These are phyloP conservation scores for Festucalex cinctus DNA, from an alignment of 2,113 vertebrate species.

Conservation along the genomic window DNA sequence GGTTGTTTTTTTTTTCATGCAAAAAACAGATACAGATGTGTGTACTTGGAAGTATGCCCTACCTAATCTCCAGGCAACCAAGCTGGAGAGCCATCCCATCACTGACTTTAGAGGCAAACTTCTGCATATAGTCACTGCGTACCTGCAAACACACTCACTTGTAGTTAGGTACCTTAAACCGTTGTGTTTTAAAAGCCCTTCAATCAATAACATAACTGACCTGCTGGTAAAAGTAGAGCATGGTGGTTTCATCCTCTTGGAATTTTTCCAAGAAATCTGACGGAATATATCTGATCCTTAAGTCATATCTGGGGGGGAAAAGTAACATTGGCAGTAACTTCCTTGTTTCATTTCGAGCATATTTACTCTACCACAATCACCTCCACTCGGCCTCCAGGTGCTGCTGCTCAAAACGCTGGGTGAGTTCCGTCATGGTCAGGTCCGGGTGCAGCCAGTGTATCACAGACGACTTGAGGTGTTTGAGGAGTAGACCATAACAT, in stretches of 20 bases:
- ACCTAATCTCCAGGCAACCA: conserved; percentile 93
- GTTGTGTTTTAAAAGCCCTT: not conserved
- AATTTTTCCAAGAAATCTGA: conserved; percentile 82
- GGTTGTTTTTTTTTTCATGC: not conserved
- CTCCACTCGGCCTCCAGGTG: conserved; percentile 95
- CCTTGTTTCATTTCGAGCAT: not conserved
- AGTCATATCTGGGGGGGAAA: conserved; percentile 84
- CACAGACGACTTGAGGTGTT: conserved; percentile 89
- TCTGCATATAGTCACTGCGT: conserved; percentile 88
- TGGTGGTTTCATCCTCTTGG: conserved; percentile 83
- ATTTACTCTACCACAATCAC: conserved; percentile 53
- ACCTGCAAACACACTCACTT: conserved; percentile 67
- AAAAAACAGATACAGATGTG: not conserved
- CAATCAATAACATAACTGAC: conserved; percentile 51
- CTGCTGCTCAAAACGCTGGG: conserved; percentile 84
- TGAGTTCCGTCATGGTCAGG: conserved; percentile 81
- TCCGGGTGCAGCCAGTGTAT: conserved; percentile 88
- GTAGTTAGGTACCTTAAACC: not conserved
- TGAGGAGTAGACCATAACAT: conserved; percentile 88
- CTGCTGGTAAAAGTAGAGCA: conserved; percentile 94
- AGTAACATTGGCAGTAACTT: not conserved
- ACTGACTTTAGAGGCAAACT: conserved; percentile 86
- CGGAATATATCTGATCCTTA: conserved; percentile 87
- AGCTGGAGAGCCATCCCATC: conserved; percentile 93
- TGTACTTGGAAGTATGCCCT: not conserved